Evolutionary conservation across 1,140 invertebrate species (phyloP), one percentile per base, ranked within the genome.

Genomic region (Listronotus bonariensis): DNA sequence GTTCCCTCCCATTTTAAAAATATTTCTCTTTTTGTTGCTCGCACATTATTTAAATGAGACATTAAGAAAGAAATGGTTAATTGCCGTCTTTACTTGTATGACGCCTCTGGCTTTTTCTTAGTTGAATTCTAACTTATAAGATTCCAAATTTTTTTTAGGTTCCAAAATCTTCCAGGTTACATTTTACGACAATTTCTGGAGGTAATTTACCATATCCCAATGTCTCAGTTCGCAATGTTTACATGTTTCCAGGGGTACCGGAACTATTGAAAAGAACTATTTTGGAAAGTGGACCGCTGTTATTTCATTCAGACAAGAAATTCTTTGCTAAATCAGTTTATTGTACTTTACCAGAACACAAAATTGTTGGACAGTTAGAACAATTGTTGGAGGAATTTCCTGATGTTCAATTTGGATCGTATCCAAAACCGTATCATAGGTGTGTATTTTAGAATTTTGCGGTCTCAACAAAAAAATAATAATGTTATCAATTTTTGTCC

Each of bases 201-300:
- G 32, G 9, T 12, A 65, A 48, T 31, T 63, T 76, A 49, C 71
- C 70, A 84, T 89, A 81, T 80, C 91, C 90, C 11, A 83, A 89
- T 58, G 84, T 93, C 40, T 81, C 79, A 48, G 76, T 92, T 8
- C 74, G 80, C 45, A 94, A 93, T 80, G 89, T 93, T 3, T 89
- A 85, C 68, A 83, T 92, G 45, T 90, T 93, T 72, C 92, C 92
- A 36, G 92, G 92, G 9, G 86, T 92, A 45, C 90, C 91, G 10
- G 76, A 82, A 59, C 85, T 88, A 69, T 78, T 91, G 45, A 78
- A 88, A 71, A 78, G 75, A 52, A 80, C 82, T n/a, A 90, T 92
- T 65, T 67, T 69, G 59, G 57, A 65, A 42, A 46, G 72, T 55
- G 74, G 63, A 31, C 55, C 80, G 71, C 72, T 80, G 67, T 68